Evolutionary conservation across 2,888 invertebrate species (phyloP), one percentile per base, ranked within the genome.

Genomic region (Eudemis profundana): DNA sequence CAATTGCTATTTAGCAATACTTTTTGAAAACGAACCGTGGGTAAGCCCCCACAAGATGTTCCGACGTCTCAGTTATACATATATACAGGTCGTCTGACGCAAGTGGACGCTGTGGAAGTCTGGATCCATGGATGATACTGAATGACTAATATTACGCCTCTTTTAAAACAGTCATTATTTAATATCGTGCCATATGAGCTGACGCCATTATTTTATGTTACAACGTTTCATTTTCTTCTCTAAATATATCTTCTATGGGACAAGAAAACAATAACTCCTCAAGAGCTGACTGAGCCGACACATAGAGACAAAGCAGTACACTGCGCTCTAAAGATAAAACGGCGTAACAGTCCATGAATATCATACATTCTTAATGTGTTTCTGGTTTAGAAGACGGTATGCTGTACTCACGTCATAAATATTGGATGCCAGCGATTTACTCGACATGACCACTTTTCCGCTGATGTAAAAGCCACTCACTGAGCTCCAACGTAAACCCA

Each of bases 191-290:
- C 33, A 56, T 59, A 68, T 51, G 68, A 62, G 69, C 72, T 66
- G 68, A 70, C 57, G 67, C 62, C 70, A 36, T 27, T 67, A 65
- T 71, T 70, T 53, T 64, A 64, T 71, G 63, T 71, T 69, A 69
- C 73, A 73, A 72, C 69, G 75, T 80, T 81, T 79, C 78, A 79
- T 83, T 80, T 79, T 77, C 79, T 79, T 70, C 74, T 70, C 69
- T 73, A 51, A 74, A 77, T 86, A 85, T 83, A 84, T 86, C 82
- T 81, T 74, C 67, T 69, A 66, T 74, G 73, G 85, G 86, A 83
- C 86, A 82, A 69, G 82, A 85, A 86, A 87, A 87, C 86, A 86
- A 87, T 87, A 87, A 84, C 83, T 86, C 77, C 72, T 76, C 71
- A 72, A 78, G 77, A 76, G 74, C 71, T 76, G 70, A 66, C 68